phyloP scores from a whole-genome alignment of 2,797 vertebrate genomes.

The Rhabdophis nuchalis region DNA sequence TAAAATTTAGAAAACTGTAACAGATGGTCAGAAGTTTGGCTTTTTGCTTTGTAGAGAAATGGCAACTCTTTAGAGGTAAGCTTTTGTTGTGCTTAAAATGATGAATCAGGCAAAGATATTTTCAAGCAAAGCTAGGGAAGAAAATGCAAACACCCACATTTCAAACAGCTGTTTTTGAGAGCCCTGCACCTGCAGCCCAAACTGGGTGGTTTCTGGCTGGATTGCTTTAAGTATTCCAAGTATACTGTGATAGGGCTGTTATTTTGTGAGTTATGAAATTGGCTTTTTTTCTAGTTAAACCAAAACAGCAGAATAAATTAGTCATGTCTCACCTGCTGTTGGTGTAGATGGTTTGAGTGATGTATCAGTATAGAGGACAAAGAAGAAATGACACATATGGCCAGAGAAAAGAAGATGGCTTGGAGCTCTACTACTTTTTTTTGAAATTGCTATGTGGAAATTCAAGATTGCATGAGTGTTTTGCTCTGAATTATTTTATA shows the following conservation, averaged over 20 bases:
- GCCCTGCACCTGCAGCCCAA: background rate
- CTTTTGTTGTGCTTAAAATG: background rate
- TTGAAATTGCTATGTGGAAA: background rate
- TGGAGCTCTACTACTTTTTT: background rate
- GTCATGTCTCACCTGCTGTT: background rate
- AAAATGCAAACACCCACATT: background rate
- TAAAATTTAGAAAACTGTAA: constrained; percentile 19
- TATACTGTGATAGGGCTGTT: background rate
- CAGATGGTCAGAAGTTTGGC: accelerated
- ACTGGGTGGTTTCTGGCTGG: background rate
- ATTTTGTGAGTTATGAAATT: background rate
- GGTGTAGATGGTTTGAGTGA: background rate
- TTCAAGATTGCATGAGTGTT: background rate
- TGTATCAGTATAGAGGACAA: background rate
- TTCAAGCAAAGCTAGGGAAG: background rate
- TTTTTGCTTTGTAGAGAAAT: constrained; percentile 20
- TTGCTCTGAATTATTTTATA: background rate
- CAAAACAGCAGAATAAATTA: background rate
- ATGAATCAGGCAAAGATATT: background rate
- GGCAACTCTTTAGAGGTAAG: background rate
- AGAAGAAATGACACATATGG: background rate
- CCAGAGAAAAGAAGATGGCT: background rate
- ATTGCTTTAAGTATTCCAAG: background rate
- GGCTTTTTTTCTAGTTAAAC: background rate
- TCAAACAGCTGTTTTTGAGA: background rate